phyloP scores from a whole-genome alignment of 2,113 vertebrate genomes.

The Eurystomus gularis region DNA sequence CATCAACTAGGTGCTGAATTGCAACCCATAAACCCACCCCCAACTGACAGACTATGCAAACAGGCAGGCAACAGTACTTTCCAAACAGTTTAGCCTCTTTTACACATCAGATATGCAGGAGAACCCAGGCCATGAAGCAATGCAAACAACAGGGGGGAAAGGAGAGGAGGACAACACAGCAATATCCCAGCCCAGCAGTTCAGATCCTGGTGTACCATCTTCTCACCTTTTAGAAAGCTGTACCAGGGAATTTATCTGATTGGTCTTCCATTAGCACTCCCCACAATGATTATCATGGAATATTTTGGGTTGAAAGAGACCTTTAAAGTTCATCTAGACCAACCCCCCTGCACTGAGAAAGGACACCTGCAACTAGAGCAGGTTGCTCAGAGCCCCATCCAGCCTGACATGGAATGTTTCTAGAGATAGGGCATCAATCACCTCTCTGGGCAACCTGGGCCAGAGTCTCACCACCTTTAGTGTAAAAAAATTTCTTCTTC shows the following conservation, averaged over 20 bases:
- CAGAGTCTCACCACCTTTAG: neutral
- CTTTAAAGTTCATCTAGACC: neutral
- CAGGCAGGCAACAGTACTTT: accelerated
- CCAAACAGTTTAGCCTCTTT: neutral
- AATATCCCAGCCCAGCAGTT: neutral
- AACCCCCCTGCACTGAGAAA: neutral
- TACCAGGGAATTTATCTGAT: neutral
- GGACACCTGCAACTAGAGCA: neutral
- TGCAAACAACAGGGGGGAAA: neutral
- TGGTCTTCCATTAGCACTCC: neutral
- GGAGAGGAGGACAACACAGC: neutral
- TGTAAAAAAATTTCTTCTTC: neutral
- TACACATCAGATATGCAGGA: neutral
- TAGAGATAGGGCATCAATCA: neutral
- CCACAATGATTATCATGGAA: neutral
- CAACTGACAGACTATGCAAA: accelerated
- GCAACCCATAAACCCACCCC: neutral
- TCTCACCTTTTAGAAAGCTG: neutral
- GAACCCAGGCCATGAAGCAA: neutral
- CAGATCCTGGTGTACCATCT: neutral
- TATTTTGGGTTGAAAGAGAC: neutral
- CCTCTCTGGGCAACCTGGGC: neutral
- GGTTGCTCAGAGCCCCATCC: neutral
- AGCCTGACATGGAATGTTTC: neutral
- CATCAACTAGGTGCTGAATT: neutral